Evolutionary conservation across 2,113 vertebrate genomes (phyloP), one percentile per base, ranked within the genome.

Genomic region (Tursiops truncatus): DNA sequence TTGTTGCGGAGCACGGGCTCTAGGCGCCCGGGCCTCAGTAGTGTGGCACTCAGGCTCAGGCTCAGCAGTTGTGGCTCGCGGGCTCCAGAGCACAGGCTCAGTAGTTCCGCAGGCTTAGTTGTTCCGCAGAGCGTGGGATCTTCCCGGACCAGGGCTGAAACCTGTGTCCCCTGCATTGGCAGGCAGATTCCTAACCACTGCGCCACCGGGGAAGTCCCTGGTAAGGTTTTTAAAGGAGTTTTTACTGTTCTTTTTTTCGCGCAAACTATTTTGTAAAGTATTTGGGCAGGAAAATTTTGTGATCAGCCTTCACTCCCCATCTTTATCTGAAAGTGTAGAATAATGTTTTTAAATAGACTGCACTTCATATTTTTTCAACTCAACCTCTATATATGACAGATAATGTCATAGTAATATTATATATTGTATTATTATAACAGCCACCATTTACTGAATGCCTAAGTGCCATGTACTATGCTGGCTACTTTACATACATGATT

Each of bases 171-270:
- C 53, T 53, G 53, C 53, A 53, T 17, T 53, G 15, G 53, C 53
- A 53, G 53, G 53, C 53, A 53, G 53, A 53, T 53, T 53, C 53
- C 53, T 53, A 53, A 53, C 53, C 53, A 53, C 53, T 53, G 53
- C 0, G 15, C 53, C 53, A 53, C 53, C 15, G 5, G 53, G 53
- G 53, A 53, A 18, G 53, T 53, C 53, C 53, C 65, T 92, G 82
- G 44, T 88, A 83, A 94, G 67, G 20, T 76, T 76, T 58, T 88
- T 90, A 71, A 92, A 82, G 50, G 14, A 79, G 12, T 88, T 83
- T 91, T 94, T 89, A 88, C 50, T 97, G 17, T 89, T 77, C 14
- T 79, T 83, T 47, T 15, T 70, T 84, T 84, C 86, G 41, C 62
- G 14, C 47, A 58, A 58, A 36, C 28, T 25, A 10, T 47, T 92